A percentile compares a stretch with the other conserved stretches of the same genome.
Evolutionary conservation across 2,888 invertebrate species (phyloP).

Genomic region (Nymphalis polychloros): DNA sequence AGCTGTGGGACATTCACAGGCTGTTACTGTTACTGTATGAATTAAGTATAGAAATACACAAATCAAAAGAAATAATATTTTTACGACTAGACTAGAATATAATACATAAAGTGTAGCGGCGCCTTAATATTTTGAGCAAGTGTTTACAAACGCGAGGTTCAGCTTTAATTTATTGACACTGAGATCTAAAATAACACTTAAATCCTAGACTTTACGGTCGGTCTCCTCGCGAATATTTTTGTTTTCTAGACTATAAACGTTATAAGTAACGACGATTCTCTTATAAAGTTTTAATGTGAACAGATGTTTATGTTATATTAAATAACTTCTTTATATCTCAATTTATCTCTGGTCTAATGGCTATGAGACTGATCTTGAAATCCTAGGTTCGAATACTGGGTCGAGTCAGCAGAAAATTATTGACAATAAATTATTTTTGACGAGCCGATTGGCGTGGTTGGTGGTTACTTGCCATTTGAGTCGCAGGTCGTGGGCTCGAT

Average conservation of each 20-base stretch:
- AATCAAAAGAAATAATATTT: neutral
- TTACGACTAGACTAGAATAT: slow-evolving; percentile 9
- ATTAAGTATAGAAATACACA: neutral
- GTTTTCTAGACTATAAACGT: slow-evolving; percentile 12
- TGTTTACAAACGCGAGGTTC: slow-evolving; percentile 3
- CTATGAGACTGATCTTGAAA: too few relatives aligned
- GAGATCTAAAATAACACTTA: slow-evolving; percentile 27
- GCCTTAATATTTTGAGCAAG: neutral
- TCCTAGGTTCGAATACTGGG: too few relatives aligned
- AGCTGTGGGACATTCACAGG: too few relatives aligned
- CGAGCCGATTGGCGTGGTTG: too few relatives aligned
- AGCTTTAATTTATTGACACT: slow-evolving; percentile 16
- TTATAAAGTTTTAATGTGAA: neutral
- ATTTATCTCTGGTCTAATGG: too few relatives aligned
- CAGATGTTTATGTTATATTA: too few relatives aligned
- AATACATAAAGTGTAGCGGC: slow-evolving; percentile 1
- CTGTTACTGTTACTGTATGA: neutral
- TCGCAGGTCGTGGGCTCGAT: too few relatives aligned
- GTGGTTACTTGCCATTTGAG: too few relatives aligned
- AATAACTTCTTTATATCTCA: too few relatives aligned
- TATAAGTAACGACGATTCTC: neutral
- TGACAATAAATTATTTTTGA: too few relatives aligned
- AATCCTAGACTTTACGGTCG: slow-evolving; percentile 19
- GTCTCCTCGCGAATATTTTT: slow-evolving; percentile 26
- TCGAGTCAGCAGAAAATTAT: too few relatives aligned